These are phyloP conservation scores for Morbakka virulenta DNA, from an alignment of 30 jellyfish, hydroid and myxozoan species.

Conservation along the genomic window DNA sequence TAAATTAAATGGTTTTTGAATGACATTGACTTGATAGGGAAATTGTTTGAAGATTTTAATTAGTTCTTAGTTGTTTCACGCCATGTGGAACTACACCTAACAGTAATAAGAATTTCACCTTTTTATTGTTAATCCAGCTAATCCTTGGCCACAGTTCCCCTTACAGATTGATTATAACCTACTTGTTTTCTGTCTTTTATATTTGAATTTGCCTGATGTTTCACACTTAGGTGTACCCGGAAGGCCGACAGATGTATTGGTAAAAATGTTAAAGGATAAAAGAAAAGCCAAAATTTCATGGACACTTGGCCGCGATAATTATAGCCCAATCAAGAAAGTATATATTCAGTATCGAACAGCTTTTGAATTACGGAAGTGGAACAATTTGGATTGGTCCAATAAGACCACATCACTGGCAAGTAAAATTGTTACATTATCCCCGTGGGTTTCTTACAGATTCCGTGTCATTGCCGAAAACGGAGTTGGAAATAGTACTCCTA, in stretches of 20 bases:
- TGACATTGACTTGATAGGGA: no score
- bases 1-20: no score
- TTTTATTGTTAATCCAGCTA: no score
- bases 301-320: constrained; percentile 96
- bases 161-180: no score
- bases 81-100: no score
- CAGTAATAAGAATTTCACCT: no score
- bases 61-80: no score
- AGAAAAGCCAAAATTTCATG: constrained; percentile 53
- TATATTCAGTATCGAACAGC: constrained; percentile 74
- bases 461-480: constrained; percentile 79
- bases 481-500: constrained; percentile 89
- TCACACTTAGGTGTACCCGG: constrained; percentile 98
- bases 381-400: constrained; percentile 40
- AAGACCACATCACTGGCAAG: constrained; percentile 67
- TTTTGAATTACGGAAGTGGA: constrained; percentile 55
- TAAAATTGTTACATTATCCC: constrained; percentile 59
- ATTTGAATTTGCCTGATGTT: no score
- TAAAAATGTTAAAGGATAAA: constrained; percentile 43
- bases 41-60: no score
- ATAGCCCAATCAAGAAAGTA: constrained; percentile 68
- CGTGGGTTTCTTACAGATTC: constrained; percentile 90
- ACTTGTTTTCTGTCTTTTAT: no score
- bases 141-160: no score
- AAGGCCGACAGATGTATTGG: constrained; percentile 74